A percentile compares a stretch with the other conserved stretches of the same genome.
These are phyloP conservation scores for Mimas tiliae DNA, from an alignment of 2,888 invertebrate genomes.

Conservation along the genomic window DNA sequence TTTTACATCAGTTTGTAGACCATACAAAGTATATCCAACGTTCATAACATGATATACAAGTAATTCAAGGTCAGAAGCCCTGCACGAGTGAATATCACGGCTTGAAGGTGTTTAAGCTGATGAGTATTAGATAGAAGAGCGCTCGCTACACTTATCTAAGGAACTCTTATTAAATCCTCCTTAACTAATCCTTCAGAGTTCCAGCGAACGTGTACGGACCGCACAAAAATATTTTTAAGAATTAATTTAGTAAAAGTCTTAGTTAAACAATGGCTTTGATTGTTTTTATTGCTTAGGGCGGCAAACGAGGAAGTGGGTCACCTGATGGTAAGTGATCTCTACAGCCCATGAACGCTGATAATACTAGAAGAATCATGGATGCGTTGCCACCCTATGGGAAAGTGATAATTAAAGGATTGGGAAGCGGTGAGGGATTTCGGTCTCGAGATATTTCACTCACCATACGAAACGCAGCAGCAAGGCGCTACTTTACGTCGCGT, in stretches of 20 bases:
- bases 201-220: conserved; percentile 49
- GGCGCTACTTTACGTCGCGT: too few relatives aligned
- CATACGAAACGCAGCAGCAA: too few relatives aligned
- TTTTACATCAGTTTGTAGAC: background rate
- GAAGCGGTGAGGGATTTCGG: too few relatives aligned
- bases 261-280: background rate
- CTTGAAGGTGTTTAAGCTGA: conserved; percentile 59
- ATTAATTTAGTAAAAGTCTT: background rate
- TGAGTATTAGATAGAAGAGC: conserved; percentile 64
- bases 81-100: conserved; percentile 29
- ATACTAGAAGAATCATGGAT: too few relatives aligned
- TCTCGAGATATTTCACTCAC: too few relatives aligned
- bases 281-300: too few relatives aligned
- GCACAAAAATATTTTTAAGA: conserved; percentile 45
- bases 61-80: conserved; percentile 15
- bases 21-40: background rate
- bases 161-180: conserved; percentile 82
- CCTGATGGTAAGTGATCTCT: too few relatives aligned
- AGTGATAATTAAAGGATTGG: too few relatives aligned
- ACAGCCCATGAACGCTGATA: too few relatives aligned
- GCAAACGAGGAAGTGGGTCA: too few relatives aligned
- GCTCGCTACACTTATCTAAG: conserved; percentile 76
- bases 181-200: conserved; percentile 76
- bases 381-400: too few relatives aligned
- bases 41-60: background rate